These are phyloP conservation scores for Drosophila fulvimacula DNA, from an alignment of 2,888 invertebrate species.

Conservation along the genomic window DNA sequence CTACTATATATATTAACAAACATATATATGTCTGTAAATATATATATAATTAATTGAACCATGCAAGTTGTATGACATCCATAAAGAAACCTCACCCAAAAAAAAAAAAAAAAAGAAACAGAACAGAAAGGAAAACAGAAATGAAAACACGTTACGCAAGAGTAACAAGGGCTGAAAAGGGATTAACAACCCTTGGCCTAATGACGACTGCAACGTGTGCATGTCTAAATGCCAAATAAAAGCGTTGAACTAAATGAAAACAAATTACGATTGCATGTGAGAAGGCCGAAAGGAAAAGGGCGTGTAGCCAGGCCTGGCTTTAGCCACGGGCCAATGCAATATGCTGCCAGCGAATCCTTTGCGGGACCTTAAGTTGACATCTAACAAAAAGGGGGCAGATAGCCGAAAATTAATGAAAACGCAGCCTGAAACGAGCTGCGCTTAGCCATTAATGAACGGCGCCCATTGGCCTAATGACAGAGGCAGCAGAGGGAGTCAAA, in stretches of 20 bases:
- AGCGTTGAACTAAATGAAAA: slow-evolving; percentile 81
- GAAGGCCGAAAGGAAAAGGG: slow-evolving; percentile 20
- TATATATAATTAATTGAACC: slow-evolving; percentile 74
- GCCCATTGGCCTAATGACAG: slow-evolving; percentile 8
- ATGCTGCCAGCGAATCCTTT: slow-evolving; percentile 45
- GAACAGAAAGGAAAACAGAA: background rate
- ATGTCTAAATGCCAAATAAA: slow-evolving; percentile 77
- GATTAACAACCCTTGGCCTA: slow-evolving; percentile 62
- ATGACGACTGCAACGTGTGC: slow-evolving; percentile 58
- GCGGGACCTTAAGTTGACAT: slow-evolving; percentile 10
- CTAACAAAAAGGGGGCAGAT: slow-evolving; percentile 10
- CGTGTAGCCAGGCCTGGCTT: background rate
- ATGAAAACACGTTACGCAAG: slow-evolving; percentile 40
- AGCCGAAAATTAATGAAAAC: slow-evolving; percentile 64
- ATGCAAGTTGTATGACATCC: slow-evolving; percentile 75
- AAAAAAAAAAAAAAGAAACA: background rate
- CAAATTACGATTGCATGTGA: slow-evolving; percentile 79
- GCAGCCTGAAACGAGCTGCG: slow-evolving; percentile 51
- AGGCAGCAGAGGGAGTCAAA: slow-evolving; percentile 70
- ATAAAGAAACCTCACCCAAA: slow-evolving; percentile 57
- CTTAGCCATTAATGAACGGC: slow-evolving; percentile 55
- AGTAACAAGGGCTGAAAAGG: slow-evolving; percentile 37
- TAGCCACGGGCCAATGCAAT: slow-evolving; percentile 48
- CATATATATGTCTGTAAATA: background rate
- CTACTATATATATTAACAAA: background rate